Evolutionary conservation across 2,113 vertebrate genomes (phyloP).

Genomic region (Oncorhynchus tshawytscha): DNA sequence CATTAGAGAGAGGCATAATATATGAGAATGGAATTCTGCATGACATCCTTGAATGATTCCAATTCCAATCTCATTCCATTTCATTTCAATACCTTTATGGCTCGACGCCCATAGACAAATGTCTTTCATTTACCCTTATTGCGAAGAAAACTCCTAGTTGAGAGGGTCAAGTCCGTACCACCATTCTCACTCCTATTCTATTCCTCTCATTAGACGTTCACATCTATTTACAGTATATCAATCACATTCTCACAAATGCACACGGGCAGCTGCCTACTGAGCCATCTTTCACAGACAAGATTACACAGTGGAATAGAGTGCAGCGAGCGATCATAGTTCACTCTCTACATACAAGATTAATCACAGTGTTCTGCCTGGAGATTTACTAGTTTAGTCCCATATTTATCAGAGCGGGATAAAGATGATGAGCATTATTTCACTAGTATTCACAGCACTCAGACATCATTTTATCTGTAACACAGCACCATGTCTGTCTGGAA

Average conservation of each 20-base stretch:
- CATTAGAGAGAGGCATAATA: conserved; percentile 13
- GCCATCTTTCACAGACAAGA: background rate
- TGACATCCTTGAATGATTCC: background rate
- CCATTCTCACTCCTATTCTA: too few species aligned
- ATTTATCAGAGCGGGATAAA: background rate
- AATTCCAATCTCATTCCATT: background rate
- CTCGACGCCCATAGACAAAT: too few species aligned
- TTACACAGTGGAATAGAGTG: background rate
- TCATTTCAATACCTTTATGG: too few species aligned
- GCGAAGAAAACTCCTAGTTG: too few species aligned
- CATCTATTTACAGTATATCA: too few species aligned
- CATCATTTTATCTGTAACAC: background rate
- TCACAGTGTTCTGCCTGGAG: background rate
- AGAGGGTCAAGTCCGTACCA: too few species aligned
- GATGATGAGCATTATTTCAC: background rate
- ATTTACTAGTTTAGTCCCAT: background rate
- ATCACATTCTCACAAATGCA: background rate
- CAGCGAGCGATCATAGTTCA: background rate
- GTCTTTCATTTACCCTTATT: too few species aligned
- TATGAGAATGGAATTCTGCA: background rate
- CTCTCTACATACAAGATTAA: background rate
- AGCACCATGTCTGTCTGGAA: too few species aligned
- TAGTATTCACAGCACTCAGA: background rate
- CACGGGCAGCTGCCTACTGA: background rate
- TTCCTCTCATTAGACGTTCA: background rate